These are phyloP conservation scores for Pristionchus mayeri DNA, from an alignment of 2,888 invertebrate species.

Conservation along the genomic window DNA sequence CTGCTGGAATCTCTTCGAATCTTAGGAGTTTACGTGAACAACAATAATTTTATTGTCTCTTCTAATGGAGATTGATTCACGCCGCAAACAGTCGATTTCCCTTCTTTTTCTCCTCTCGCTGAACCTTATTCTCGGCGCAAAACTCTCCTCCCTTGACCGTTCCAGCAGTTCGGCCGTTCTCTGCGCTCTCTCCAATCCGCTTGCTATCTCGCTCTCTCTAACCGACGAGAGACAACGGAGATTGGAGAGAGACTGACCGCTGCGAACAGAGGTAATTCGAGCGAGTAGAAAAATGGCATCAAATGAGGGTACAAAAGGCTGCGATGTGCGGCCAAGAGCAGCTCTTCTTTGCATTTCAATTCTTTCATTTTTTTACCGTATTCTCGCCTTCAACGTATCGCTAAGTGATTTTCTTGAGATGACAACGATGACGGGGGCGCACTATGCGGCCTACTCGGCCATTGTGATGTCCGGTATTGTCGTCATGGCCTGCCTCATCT, in stretches of 20 bases:
- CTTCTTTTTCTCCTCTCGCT: too few relatives aligned
- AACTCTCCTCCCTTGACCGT: neutral
- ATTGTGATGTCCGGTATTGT: conserved; percentile 2
- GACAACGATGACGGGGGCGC: neutral
- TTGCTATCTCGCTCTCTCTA: neutral
- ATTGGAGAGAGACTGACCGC: neutral
- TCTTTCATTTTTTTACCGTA: neutral
- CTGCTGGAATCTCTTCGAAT: too few relatives aligned
- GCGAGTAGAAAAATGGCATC: neutral
- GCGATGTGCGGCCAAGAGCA: neutral
- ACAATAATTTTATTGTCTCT: too few relatives aligned
- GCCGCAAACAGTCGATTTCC: too few relatives aligned
- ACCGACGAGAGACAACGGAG: neutral
- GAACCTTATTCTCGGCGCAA: too few relatives aligned
- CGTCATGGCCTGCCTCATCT: conserved; percentile 9
- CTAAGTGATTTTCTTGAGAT: neutral
- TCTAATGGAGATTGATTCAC: too few relatives aligned
- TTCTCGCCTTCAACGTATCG: neutral
- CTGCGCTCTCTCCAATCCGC: neutral
- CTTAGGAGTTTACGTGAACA: too few relatives aligned
- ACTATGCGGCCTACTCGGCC: neutral
- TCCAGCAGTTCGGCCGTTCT: neutral
- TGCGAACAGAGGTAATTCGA: neutral
- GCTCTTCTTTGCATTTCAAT: neutral
- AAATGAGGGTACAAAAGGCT: neutral